Base-by-base conservation (phyloP, 2,888 invertebrate genomes). In the Synanthedon tipuliformis region DNA sequence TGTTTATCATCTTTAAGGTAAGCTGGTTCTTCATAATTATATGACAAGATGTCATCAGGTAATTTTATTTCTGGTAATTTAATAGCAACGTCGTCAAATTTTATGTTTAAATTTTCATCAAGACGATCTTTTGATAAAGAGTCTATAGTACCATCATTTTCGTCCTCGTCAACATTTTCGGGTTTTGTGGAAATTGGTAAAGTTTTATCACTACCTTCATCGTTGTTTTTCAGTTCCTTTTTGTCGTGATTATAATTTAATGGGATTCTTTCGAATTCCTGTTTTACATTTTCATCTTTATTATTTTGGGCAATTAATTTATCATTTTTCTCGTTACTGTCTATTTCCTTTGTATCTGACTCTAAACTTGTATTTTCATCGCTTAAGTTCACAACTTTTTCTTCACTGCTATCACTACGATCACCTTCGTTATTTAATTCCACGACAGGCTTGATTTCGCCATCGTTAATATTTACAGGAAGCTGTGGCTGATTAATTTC, bases 231-330 rank as follows among this genome's bases (percentile, higher is more conserved):
- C 52, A 67, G 52, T 56, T 62, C 62, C 45, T 66, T 65, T 53
- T 70, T 59, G 48, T 65, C 69, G 55, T 84, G 84, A 55, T 82
- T 83, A 57, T 88, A 86, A 69, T 84, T 68, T 52, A 79, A 62
- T 4, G 88, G 88, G 55, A 86, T 81, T 62, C 83, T 75, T 73
- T 88, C 86, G 67, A 88, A 83, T 57, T 85, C 73, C 66, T 86
- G 75, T 66, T 86, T 86, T 1, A 83, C 68, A 57, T 86, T 72
- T 53, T 54, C 56, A 52, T 52, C 50, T 53, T 59, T 40, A 16
- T 55, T 55, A 27, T 63, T 64, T 15, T 64, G 50, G 52, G 54
- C 50, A 40, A 65, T 52, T 51, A 69, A 58, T 56, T 71, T 71
- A 41, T 70, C 68, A 50, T 55, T 65, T 50, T 62, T 64, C 56